A percentile compares a stretch with the other conserved stretches of the same genome.
Evolutionary conservation across 23 tunicate species (phyloP).

Genomic region (Trididemnum nubilum): DNA sequence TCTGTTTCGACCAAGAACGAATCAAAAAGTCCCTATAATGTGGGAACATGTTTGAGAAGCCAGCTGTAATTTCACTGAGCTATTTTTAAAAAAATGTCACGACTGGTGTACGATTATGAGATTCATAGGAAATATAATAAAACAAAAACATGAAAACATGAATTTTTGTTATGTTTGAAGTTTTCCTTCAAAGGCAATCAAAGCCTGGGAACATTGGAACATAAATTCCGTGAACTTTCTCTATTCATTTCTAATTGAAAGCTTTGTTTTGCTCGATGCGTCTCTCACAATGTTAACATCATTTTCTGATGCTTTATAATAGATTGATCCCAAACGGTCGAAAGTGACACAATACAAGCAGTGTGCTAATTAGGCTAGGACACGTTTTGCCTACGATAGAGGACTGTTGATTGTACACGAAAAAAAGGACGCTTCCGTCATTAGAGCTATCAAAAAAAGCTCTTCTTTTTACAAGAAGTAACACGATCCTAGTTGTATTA

Average conservation of each 20-base stretch:
- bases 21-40: no score
- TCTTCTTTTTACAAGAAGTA: neutral
- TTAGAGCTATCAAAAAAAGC: neutral
- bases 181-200: no score
- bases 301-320: conserved; percentile 1
- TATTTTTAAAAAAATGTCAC: no score
- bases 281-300: conserved; percentile 42
- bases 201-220: neutral
- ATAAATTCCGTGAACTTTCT: neutral
- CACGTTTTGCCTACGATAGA: conserved; percentile 7
- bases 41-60: no score
- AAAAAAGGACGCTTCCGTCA: conserved; percentile 7
- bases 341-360: neutral
- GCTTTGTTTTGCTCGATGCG: conserved; percentile 7
- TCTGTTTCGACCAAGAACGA: no score
- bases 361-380: conserved; percentile 11
- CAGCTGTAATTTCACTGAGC: no score
- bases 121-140: no score
- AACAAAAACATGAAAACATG: neutral
- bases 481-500: conserved; percentile 12
- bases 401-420: conserved; percentile 1
- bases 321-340: conserved; percentile 16
- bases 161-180: neutral
- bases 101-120: no score
- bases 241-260: neutral